Percentiles rank a stretch among this genome's conserved stretches.
phyloP scores from a whole-genome alignment of 2,113 vertebrate species.

The Elaphurus davidianus region DNA sequence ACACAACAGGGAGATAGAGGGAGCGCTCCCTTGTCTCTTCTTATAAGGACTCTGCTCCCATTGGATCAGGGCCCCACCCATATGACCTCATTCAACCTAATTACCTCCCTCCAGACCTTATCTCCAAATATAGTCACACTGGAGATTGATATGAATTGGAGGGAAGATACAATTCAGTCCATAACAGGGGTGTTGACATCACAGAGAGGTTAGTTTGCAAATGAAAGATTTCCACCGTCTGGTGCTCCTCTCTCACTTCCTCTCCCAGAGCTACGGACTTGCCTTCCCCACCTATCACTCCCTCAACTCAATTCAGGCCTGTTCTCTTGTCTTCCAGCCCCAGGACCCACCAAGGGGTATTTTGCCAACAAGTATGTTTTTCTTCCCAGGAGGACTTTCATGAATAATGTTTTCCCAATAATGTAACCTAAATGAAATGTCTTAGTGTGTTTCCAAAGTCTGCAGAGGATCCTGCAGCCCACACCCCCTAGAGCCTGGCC shows the following conservation, averaged over 20 bases:
- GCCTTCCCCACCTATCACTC: not conserved
- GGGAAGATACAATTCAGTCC: not conserved
- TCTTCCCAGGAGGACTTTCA: not conserved
- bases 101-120: not conserved
- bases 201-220: not conserved
- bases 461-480: not conserved
- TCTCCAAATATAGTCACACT: not conserved
- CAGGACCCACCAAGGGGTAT: not conserved
- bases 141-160: not conserved
- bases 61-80: not conserved
- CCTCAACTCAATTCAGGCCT: not conserved
- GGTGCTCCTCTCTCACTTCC: not conserved
- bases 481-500: not conserved
- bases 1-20: not conserved
- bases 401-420: not conserved
- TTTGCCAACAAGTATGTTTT: not conserved
- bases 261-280: not conserved
- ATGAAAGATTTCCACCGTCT: not conserved
- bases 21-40: not conserved
- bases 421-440: not conserved
- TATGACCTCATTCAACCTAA: not conserved
- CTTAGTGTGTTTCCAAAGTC: not conserved
- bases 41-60: not conserved
- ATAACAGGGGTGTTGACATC: not conserved
- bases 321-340: not conserved